Conservation (phyloP, 2,888 invertebrate species). For the Marronus borbonicus region DNA sequence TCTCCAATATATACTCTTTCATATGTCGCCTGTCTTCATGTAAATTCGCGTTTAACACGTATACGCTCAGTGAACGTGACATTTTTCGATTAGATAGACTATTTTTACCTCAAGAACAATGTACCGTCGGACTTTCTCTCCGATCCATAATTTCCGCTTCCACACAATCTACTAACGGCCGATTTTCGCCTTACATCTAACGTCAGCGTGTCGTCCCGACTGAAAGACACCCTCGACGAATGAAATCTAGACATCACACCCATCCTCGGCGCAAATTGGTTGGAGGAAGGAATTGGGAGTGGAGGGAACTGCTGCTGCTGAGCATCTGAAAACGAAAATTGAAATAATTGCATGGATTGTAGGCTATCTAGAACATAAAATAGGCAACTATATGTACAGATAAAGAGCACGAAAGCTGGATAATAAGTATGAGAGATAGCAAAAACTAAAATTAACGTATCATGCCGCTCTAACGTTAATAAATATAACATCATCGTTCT, state of each 20-base stretch:
- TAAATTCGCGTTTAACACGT: not conserved
- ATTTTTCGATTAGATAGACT: constrained; percentile 11
- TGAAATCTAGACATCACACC: constrained; percentile 62
- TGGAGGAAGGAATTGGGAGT: constrained; percentile 44
- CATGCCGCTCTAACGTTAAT: too few species aligned
- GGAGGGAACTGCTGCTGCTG: constrained; percentile 31
- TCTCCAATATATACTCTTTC: too few species aligned
- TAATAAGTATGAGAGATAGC: too few species aligned
- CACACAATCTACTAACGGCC: constrained; percentile 67
- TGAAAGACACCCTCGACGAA: constrained; percentile 65
- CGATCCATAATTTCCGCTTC: constrained; percentile 68
- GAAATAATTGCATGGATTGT: not conserved
- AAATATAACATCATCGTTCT: too few species aligned
- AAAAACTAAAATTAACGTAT: too few species aligned
- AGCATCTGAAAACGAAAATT: constrained; percentile 48
- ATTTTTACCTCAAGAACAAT: constrained; percentile 74
- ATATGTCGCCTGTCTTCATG: not conserved
- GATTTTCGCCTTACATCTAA: constrained; percentile 68
- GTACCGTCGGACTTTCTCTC: constrained; percentile 75
- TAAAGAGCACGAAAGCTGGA: too few species aligned
- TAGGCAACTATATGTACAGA: too few species aligned
- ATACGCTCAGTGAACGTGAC: not conserved
- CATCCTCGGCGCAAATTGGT: constrained; percentile 49
- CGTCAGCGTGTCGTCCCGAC: constrained; percentile 63
- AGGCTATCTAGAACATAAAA: too few species aligned